Evolutionary conservation across 2,113 vertebrate species (phyloP), one percentile per base, ranked within the genome.

Genomic region (Murina feae): DNA sequence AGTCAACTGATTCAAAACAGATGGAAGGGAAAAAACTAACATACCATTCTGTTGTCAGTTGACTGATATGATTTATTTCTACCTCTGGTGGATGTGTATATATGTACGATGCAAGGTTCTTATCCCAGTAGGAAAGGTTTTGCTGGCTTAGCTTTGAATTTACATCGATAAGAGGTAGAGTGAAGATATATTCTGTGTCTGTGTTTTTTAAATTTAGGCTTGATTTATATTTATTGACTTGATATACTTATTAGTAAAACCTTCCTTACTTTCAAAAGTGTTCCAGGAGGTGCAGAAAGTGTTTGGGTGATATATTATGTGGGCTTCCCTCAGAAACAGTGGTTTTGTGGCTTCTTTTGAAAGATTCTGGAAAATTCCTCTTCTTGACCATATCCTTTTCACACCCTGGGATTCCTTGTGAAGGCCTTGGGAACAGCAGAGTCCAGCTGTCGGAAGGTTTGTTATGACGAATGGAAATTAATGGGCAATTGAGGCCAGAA

Each of bases 401-500:
- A 63, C 5, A 0, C 30, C 25, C 84, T 90, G 42, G 0, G n/a
- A 86, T 71, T 17, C 55, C 83, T 5, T 17, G 25, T 37, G 21
- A 95, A 76, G 47, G 21, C n/a, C 65, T 86, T 71, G 82, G 63
- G 53, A 69, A 47, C 35, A 37, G 53, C 35, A 95, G 47, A 91
- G n/a, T 30, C 60, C 8, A 25, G 12, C 49, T 97, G 63, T 92
- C 69, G 60, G 53, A 96, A 42, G 28, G 90, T 23, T 37, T 85
- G 44, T 65, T 85, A 0, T 87, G 78, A 94, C 78, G 58, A 75
- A 66, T 96, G 96, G 97, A 96, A 89, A 69, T 92, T 97, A 89
- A 89, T 25, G 1, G 84, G 65, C 81, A 94, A 28, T 49, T 35
- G 17, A 96, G 93, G 85, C 96, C 42, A 6, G 11, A 66, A 83